Evolutionary conservation across 2,888 invertebrate species (phyloP), one percentile per base, ranked within the genome.

Genomic region (Drosophila mettleri): DNA sequence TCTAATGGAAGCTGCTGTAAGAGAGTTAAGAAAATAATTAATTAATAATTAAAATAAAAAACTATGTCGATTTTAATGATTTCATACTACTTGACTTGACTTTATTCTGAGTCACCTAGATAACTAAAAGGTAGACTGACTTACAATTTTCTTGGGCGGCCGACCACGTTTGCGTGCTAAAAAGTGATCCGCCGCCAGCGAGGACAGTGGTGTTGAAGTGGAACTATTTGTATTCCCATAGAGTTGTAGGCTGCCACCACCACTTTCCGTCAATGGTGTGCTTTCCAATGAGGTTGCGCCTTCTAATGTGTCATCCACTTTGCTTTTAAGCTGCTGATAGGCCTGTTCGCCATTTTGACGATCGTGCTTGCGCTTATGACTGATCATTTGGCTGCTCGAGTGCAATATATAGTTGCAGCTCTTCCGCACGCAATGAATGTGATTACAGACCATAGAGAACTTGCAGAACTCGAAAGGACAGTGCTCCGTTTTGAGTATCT

Each of bases 341-440:
- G 91, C 91, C 63, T 91, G 94, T 90, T 99, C 98, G 33, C 97
- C 96, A 87, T 98, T 98, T 89, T 97, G 96, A 51, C 98, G 95
- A 92, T 99, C 99, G 92, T 99, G 99, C 91, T 98, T 99, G 60
- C 99, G 95, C 93, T 99, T 99, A 93, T 99, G 99, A 10, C 98
- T 98, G 92, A 98, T 97, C 77, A 99, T 95, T 92, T 99, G 99
- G 53, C 98, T 98, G 90, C 98, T 98, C 34, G 98, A 98, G 91
- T 99, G 99, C 71, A 99, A 94, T 3, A 99, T 98, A 91, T 98
- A 99, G 92, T 96, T 97, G 93, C 99, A 99, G 68, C 97, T 97
- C 3, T 97, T 96, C 68, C 99, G 94, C 82, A 99, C 98, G 93
- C 99, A 99, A 93, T 99, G 99, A 79, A 99, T 99, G 93, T 99